Percentiles rank a stretch among this genome's conserved stretches.
These are phyloP conservation scores for Thalassophryne amazonica DNA, from an alignment of 2,797 vertebrate genomes.

Conservation along the genomic window DNA sequence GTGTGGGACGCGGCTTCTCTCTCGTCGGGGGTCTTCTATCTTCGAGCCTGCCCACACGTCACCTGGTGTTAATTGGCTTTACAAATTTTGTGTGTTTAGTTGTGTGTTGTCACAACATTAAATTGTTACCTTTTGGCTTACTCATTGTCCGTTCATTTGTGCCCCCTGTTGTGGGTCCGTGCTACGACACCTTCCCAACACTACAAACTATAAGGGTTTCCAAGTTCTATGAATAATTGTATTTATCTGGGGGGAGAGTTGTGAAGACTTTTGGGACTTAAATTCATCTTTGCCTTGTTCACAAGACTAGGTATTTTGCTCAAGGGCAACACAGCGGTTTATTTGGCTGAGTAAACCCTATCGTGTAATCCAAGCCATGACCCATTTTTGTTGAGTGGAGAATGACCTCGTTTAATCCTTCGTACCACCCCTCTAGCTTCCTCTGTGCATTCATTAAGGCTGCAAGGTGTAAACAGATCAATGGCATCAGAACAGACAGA, in stretches of 20 bases:
- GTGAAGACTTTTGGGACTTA: background rate
- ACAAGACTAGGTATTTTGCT: background rate
- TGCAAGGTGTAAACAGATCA: conserved; percentile 56
- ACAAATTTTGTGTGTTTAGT: too few species aligned
- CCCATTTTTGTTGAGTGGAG: conserved; percentile 51
- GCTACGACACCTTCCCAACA: too few species aligned
- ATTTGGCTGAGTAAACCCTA: conserved; percentile 3
- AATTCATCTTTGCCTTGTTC: background rate
- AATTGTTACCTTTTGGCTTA: too few species aligned
- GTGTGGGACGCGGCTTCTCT: too few species aligned
- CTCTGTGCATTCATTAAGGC: conserved; percentile 50
- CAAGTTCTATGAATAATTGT: too few species aligned
- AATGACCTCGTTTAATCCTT: conserved; percentile 55
- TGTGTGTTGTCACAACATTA: too few species aligned
- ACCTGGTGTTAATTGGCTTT: too few species aligned
- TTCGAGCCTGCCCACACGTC: too few species aligned
- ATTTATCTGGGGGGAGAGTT: background rate
- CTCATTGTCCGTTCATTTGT: too few species aligned
- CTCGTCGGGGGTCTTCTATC: too few species aligned
- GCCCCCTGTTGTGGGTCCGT: too few species aligned
- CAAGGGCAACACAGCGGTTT: conserved; percentile 1
- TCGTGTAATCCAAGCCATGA: background rate
- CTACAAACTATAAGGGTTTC: too few species aligned
- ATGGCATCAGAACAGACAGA: conserved; percentile 37
- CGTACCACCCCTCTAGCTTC: conserved; percentile 33